Conservation (phyloP, 2,113 vertebrate species). For the Ptychochromis oligacanthus region DNA sequence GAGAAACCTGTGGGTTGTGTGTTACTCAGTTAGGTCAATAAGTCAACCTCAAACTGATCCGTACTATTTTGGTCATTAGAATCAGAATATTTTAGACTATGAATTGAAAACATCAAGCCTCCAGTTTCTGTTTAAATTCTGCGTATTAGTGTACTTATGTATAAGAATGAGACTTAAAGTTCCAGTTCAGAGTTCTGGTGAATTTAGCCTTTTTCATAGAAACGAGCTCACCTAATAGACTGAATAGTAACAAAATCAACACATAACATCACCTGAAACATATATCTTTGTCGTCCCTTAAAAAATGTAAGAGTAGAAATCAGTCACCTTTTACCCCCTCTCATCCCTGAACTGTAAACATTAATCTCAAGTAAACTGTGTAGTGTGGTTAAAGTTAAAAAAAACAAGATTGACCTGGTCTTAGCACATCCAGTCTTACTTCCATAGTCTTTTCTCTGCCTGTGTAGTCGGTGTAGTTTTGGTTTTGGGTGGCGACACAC, state of each 20-base stretch:
- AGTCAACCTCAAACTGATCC: neutral
- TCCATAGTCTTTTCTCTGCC: conserved; percentile 84
- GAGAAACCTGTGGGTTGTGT: neutral
- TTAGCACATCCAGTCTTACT: conserved; percentile 82
- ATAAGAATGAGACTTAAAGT: neutral
- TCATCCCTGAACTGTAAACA: neutral
- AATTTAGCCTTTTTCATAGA: neutral
- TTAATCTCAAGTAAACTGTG: neutral
- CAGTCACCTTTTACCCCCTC: neutral
- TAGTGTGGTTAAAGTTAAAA: neutral
- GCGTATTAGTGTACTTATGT: neutral
- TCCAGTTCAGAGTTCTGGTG: neutral
- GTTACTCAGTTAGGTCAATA: neutral
- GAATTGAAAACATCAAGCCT: too few relatives aligned
- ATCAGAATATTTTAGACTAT: too few relatives aligned
- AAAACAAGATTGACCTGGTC: conserved; percentile 74
- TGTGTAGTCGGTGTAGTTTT: conserved; percentile 84
- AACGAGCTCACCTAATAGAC: neutral
- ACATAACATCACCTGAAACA: too few relatives aligned
- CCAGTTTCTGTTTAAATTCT: too few relatives aligned
- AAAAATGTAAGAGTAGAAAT: neutral
- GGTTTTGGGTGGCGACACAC: conserved; percentile 78
- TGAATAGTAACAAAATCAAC: neutral
- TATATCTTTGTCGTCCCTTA: neutral
- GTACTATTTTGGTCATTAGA: too few relatives aligned